Conservation (phyloP, 2,113 vertebrate genomes). For the Cyprinodon tularosa region DNA sequence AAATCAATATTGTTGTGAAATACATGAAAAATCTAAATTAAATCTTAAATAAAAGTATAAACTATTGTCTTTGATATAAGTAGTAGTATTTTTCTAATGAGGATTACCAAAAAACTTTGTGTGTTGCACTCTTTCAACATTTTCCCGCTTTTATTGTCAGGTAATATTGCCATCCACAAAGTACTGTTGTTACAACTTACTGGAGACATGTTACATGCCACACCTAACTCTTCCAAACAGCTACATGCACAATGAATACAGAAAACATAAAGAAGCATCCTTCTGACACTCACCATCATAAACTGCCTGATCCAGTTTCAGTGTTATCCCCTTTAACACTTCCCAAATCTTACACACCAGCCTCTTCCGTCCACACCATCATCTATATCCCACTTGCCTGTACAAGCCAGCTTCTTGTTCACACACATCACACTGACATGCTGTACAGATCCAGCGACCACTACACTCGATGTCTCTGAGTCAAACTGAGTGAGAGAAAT, state of each 20-base stretch:
- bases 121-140: constrained; percentile 42
- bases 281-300: constrained; percentile 68
- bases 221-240: background rate
- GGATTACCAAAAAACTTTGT: constrained; percentile 44
- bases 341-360: constrained; percentile 46
- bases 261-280: constrained; percentile 7
- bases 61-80: background rate
- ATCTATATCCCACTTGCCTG: constrained; percentile 43
- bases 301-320: constrained; percentile 28
- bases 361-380: constrained; percentile 17
- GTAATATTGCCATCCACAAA: constrained; percentile 46
- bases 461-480: constrained; percentile 66
- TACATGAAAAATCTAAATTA: background rate
- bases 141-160: constrained; percentile 47
- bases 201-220: background rate
- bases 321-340: constrained; percentile 51
- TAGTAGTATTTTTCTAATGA: constrained; percentile 8
- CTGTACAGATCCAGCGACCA: constrained; percentile 34
- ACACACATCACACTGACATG: constrained; percentile 38
- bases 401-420: constrained; percentile 41
- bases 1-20: constrained; percentile 1
- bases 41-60: constrained; percentile 3
- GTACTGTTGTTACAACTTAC: constrained; percentile 10
- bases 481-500: constrained; percentile 72
- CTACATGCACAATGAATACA: background rate